Evolutionary conservation across 2,113 vertebrate genomes (phyloP).

Genomic region (Brachionichthys hirsutus): DNA sequence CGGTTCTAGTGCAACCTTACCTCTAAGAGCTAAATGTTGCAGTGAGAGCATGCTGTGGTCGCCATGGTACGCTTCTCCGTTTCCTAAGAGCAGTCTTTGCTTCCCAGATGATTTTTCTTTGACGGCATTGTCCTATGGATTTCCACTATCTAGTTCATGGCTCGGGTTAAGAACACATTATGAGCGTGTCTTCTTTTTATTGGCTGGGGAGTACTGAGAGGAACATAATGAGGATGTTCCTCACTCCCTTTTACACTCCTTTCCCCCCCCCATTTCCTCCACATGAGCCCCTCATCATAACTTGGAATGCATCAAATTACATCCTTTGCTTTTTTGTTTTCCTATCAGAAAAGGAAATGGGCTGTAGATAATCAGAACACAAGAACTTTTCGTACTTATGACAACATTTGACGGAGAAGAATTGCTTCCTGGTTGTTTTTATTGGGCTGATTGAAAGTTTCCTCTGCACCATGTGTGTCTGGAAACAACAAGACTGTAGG

Average conservation of each 20-base stretch:
- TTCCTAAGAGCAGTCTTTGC: constrained; percentile 4
- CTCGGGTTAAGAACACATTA: constrained; percentile 39
- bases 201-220: constrained; percentile 24
- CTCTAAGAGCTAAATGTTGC: too few species aligned
- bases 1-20: too few species aligned
- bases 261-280: constrained; percentile 40
- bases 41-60: too few species aligned
- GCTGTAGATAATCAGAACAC: constrained; percentile 32
- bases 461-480: constrained; percentile 26
- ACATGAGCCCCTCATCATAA: constrained; percentile 48
- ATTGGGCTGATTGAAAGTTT: constrained; percentile 28
- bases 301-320: constrained; percentile 44
- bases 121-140: constrained; percentile 30
- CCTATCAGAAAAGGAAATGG: constrained; percentile 26
- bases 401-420: constrained; percentile 40
- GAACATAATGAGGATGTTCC: constrained; percentile 37
- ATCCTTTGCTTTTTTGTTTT: constrained; percentile 42
- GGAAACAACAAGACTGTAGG: constrained; percentile 39
- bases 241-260: constrained; percentile 8
- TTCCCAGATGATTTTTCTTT: constrained; percentile 38
- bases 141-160: constrained; percentile 40
- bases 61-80: neutral
- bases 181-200: constrained; percentile 31
- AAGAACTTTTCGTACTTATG: constrained; percentile 44
- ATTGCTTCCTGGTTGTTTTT: constrained; percentile 54